Conservation (phyloP, 2,113 vertebrate genomes). For the Furnarius figulus region DNA sequence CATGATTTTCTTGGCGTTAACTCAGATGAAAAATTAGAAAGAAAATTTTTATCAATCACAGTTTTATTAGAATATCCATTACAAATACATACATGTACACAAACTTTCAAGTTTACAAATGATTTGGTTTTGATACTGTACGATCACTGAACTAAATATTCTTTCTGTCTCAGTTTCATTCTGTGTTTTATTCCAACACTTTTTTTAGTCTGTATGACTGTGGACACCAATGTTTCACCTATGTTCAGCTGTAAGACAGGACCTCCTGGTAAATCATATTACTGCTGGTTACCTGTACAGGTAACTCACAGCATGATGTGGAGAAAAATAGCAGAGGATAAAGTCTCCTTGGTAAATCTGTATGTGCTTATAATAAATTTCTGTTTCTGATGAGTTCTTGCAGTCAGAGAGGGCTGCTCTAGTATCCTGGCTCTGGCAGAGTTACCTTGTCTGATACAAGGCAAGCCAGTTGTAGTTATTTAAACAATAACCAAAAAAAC, state of each 20-base stretch:
- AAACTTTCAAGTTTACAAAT: background rate
- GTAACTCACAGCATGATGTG: background rate
- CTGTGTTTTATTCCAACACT: background rate
- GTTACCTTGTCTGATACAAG: background rate
- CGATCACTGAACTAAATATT: background rate
- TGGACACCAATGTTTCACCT: background rate
- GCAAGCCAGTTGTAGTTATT: background rate
- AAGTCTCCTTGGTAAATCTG: background rate
- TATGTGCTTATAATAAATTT: background rate
- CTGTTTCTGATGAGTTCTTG: background rate
- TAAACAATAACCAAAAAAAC: background rate
- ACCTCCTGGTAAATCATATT: background rate
- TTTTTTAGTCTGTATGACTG: background rate
- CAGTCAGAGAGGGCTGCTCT: background rate
- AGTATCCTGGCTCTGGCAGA: background rate
- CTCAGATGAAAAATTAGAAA: background rate
- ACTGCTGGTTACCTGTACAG: background rate
- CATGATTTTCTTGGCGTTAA: background rate
- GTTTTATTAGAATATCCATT: background rate
- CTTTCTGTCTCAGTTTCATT: background rate
- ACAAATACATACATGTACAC: background rate
- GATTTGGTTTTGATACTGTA: background rate
- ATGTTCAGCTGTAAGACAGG: background rate
- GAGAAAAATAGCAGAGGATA: background rate
- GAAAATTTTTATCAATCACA: background rate